These are phyloP conservation scores for Takifugu rubripes DNA, from an alignment of 2,797 vertebrate species.

Conservation along the genomic window DNA sequence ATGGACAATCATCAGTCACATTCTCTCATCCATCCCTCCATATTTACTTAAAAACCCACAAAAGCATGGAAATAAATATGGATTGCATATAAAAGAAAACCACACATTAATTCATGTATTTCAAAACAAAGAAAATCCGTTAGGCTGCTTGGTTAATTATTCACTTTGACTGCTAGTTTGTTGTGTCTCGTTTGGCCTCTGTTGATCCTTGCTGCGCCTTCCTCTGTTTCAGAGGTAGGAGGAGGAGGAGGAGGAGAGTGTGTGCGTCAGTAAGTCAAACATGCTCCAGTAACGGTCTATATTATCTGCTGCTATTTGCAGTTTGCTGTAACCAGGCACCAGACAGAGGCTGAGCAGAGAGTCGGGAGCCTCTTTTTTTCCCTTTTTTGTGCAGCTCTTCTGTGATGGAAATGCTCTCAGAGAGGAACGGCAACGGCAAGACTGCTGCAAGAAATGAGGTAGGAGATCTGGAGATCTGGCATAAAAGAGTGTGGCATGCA, in stretches of 20 bases:
- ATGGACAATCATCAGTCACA: too few species aligned
- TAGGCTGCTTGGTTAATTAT: too few species aligned
- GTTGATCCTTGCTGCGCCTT: slow-evolving; percentile 31
- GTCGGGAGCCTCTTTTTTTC: slow-evolving; percentile 20
- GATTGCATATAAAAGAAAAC: too few species aligned
- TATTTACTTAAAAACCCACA: too few species aligned
- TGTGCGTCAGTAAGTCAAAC: slow-evolving; percentile 70
- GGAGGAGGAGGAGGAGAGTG: slow-evolving; percentile 23
- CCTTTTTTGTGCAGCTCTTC: slow-evolving; percentile 10
- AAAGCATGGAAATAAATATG: too few species aligned
- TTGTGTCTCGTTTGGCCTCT: slow-evolving; percentile 12
- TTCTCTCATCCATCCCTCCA: too few species aligned
- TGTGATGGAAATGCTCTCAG: slow-evolving; percentile 35
- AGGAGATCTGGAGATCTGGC: slow-evolving; percentile 12
- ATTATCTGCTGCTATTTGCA: slow-evolving; percentile 71
- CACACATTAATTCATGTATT: too few species aligned
- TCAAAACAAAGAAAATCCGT: too few species aligned
- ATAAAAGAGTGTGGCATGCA: too few species aligned
- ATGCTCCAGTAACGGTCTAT: slow-evolving; percentile 63
- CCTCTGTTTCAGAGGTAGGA: slow-evolving; percentile 49
- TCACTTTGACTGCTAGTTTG: background rate
- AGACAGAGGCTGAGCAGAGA: slow-evolving; percentile 43
- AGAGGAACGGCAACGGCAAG: slow-evolving; percentile 25
- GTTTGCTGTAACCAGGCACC: slow-evolving; percentile 60
- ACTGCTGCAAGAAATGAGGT: slow-evolving; percentile 48